Base-by-base conservation (phyloP, 2,888 invertebrate species). In the Netelia virgata region DNA sequence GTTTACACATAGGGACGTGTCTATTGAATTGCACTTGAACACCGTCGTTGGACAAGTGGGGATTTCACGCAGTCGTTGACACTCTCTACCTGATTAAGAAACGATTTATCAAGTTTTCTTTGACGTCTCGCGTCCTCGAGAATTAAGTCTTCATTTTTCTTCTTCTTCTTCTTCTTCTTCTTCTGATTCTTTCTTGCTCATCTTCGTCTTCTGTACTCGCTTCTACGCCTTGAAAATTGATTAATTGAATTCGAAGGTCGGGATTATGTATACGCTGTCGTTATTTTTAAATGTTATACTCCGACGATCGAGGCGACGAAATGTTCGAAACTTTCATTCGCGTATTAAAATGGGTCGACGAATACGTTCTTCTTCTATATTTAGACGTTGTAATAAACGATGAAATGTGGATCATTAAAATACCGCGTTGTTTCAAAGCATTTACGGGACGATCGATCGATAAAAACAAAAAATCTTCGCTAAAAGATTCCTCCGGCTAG, bases 21-120 rank as follows among this genome's bases (percentile, higher is more conserved):
- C 16, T 61, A 28, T 61, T 23, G n/a, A 61, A 61, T 61, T 23
- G 61, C n/a, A 20, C 10, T 61, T 61, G 61, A 28, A 61, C 23
- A 23, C 10, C 10, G 61, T 20, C 11, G 23, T 61, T 28, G 3
- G 10, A 1, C 11, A 47, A 14, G 10, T 47, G 47, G 47, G 47
- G 47, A 47, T 47, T 47, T 3, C 10, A 14, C 47, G 14, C 47
- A 47, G 47, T 47, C 47, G 14, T 47, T 47, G 47, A 47, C 14
- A 47, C 55, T 55, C 55, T 55, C n/a, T 16, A 55, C 16, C 55
- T 55, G 55, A 55, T 55, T 55, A 14, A 55, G n/a, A 55, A 55
- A 55, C 55, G 55, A 55, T 55, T 55, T 55, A 55, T 55, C 55
- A 47, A 9, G 14, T 18, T 16, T 55, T 55, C 55, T 55, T 55